Evolutionary conservation across 1,140 invertebrate species (phyloP), one percentile per base, ranked within the genome.

Genomic region (Drosophila ambigua): DNA sequence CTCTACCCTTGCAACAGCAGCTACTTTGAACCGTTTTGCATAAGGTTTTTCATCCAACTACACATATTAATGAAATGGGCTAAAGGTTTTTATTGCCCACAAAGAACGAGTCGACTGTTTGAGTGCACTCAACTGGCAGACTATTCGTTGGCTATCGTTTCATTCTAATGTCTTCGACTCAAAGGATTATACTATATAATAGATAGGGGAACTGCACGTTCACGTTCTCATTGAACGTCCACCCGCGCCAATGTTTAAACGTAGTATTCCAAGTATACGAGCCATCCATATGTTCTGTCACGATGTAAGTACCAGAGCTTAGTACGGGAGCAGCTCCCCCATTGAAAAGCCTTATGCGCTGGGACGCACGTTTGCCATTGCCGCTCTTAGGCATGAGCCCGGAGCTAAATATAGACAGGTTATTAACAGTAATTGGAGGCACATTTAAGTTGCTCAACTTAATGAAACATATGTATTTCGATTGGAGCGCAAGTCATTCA

Each of bases 111-210:
- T 65, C n/a, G 15, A 31, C n/a, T 31, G 20, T 65, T 28, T 23
- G 13, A 60, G 50, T 68, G 45, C 54, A 55, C 43, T 61, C 41
- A 45, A 53, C 51, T 55, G 54, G 44, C 71, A 52, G 48, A 58
- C 59, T 66, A 76, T 68, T 75, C 54, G 41, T 76, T 68, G 76
- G 48, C 15, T 54, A 68, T 75, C 72, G 72, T 26, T 31, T 58
- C 52, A 26, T 43, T 58, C 54, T 77, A 85, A 87, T 77, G 73
- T 82, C 67, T 20, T 45, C 16, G 49, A 60, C 48, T 74, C 31
- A 74, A 58, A 71, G 81, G 82, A 87, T 85, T 85, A 74, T 39
- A 58, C 45, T 62, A 23, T 60, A 65, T 80, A 59, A 77, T 77
- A 63, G 64, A 58, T 48, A 48, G 51, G 26, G 31, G 13, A 31